Percentiles rank a stretch among this genome's conserved stretches.
Evolutionary conservation across 1,140 invertebrate genomes (phyloP).

Genomic region (Procambarus clarkii): DNA sequence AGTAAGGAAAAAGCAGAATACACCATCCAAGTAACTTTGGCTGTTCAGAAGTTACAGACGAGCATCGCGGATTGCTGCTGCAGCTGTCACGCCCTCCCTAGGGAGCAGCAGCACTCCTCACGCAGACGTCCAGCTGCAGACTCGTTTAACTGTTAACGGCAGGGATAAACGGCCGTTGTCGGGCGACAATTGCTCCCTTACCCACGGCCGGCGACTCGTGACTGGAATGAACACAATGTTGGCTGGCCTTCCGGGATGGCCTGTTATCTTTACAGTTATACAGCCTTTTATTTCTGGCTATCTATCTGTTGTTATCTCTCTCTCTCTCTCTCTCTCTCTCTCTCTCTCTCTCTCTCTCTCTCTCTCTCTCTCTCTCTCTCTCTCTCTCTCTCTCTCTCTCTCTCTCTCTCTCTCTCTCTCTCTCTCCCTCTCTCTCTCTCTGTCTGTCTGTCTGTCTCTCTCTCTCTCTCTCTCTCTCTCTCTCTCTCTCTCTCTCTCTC

Average conservation of each 20-base stretch:
- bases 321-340: background rate
- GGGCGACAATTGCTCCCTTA: background rate
- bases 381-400: no score
- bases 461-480: background rate
- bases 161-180: conserved; percentile 6
- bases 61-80: no score
- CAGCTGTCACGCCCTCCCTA: no score
- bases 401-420: conserved; percentile 23
- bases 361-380: no score
- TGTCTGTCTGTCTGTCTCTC: background rate
- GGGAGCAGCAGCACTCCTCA: no score
- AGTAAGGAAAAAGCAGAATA: no score
- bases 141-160: background rate
- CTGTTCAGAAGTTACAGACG: no score
- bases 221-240: background rate
- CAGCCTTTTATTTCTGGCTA: background rate
- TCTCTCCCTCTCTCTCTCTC: background rate
- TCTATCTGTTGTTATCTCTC: background rate
- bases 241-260: background rate
- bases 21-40: no score
- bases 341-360: no score
- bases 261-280: background rate
- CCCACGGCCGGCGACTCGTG: background rate
- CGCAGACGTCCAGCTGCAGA: background rate
- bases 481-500: background rate